phyloP scores from a whole-genome alignment of 2,888 invertebrate species.

The Ormyrus nitidulus region DNA sequence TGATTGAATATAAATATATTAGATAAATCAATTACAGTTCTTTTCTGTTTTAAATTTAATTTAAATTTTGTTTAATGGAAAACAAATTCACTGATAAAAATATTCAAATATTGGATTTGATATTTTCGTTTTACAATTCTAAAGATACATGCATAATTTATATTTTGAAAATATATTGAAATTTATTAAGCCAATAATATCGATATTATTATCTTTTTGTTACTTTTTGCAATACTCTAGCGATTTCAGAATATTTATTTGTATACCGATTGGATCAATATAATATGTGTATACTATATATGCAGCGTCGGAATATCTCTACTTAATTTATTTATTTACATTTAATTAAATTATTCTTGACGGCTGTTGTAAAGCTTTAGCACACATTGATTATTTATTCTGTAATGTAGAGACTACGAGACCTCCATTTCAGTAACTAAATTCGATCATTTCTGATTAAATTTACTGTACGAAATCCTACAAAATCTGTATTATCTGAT shows the following conservation, averaged over 20 bases:
- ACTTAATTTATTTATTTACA: constrained; percentile 21
- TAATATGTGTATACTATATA: neutral
- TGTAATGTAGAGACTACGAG: neutral
- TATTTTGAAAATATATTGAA: constrained; percentile 1
- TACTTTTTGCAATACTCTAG: neutral
- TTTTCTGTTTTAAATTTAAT: too few species aligned
- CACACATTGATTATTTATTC: neutral
- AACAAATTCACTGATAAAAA: too few species aligned
- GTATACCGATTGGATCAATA: neutral
- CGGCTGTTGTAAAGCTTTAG: constrained; percentile 5
- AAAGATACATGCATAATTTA: neutral
- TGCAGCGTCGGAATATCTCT: neutral
- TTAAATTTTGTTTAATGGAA: too few species aligned
- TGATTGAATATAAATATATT: too few species aligned
- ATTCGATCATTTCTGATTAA: neutral
- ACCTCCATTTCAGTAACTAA: neutral
- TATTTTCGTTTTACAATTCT: neutral
- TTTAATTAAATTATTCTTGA: constrained; percentile 28
- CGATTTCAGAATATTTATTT: neutral
- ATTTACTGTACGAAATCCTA: neutral
- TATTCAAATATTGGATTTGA: neutral
- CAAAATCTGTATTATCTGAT: too few species aligned
- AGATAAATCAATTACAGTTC: too few species aligned
- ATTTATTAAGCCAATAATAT: neutral
- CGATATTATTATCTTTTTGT: neutral